Base-by-base conservation (phyloP, 2,888 invertebrate genomes). In the Lasioglossum leucozonium region DNA sequence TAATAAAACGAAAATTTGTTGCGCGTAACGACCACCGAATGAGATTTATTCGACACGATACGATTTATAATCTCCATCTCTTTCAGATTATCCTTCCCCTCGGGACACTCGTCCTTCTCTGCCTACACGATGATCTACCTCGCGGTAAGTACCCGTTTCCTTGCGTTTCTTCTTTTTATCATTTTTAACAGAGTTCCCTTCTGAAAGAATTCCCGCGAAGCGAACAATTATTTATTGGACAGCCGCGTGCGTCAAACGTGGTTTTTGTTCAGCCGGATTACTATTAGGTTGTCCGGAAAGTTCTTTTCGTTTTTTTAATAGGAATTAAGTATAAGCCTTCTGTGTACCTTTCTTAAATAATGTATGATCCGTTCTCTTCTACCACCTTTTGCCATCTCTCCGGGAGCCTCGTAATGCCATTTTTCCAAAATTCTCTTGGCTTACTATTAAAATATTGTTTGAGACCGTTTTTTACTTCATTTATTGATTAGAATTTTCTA, bases 21-120 rank as follows among this genome's bases (percentile, higher is more conserved):
- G 80, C 67, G 22, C 67, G 67, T 67, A 67, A 73, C 76, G 76
- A 80, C 82, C 78, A 75, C 71, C 67, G 78, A 77, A 81, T 62
- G 58, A 72, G 72, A 89, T 88, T 89, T 85, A 89, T 84, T 88
- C 85, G 91, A 90, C 82, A 72, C 69, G 37, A 26, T 65, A 74
- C 81, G 81, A 90, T 90, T 84, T 78, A 84, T 78, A 71, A 84
- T 78, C 44, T 84, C 42, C 72, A 91, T 90, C 76, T 62, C 94
- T 67, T 94, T 85, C 95, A 96, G 97, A 93, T 96, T 98, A 85
- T 98, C 98, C 42, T 99, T 99, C 95, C 98, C 98, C 81, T 98
- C 98, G 87, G 98, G 98, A 37, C 98, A 98, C 95, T 98, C 98
- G 26, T 98, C 98, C 22, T 98, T 98, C 96, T 97, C 98, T 22